phyloP scores from a whole-genome alignment of 2,113 vertebrate genomes.

The Noctilio leporinus region DNA sequence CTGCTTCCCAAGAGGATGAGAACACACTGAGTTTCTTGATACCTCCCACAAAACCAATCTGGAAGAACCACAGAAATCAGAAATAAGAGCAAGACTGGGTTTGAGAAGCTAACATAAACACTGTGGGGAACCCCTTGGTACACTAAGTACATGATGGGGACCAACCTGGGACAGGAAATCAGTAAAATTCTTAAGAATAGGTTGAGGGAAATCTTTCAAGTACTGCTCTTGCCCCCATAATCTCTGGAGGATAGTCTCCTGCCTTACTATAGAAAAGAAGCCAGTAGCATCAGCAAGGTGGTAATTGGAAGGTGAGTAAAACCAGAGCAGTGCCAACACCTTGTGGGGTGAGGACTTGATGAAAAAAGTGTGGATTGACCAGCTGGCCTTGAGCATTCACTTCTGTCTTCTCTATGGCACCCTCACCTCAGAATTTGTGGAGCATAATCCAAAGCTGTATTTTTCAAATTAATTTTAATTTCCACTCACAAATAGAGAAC shows the following conservation, averaged over 20 bases:
- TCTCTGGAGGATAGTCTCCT: not conserved
- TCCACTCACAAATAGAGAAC: not conserved
- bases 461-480: not conserved
- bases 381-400: not conserved
- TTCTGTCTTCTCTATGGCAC: not conserved
- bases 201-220: not conserved
- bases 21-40: not conserved
- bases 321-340: not conserved
- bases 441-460: not conserved
- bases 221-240: not conserved
- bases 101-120: not conserved
- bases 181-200: not conserved
- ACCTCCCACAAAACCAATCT: not conserved
- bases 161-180: accelerated
- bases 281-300: not conserved
- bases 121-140: not conserved
- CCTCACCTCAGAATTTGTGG: not conserved
- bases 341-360: not conserved
- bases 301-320: not conserved
- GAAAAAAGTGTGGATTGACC: not conserved
- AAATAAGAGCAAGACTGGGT: not conserved
- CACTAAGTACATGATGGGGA: not conserved
- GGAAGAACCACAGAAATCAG: not conserved
- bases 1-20: not conserved
- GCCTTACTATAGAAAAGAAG: not conserved